A percentile compares a stretch with the other conserved stretches of the same genome.
These are phyloP conservation scores for Prietella phreatophila DNA, from an alignment of 2,113 vertebrate species.

Conservation along the genomic window DNA sequence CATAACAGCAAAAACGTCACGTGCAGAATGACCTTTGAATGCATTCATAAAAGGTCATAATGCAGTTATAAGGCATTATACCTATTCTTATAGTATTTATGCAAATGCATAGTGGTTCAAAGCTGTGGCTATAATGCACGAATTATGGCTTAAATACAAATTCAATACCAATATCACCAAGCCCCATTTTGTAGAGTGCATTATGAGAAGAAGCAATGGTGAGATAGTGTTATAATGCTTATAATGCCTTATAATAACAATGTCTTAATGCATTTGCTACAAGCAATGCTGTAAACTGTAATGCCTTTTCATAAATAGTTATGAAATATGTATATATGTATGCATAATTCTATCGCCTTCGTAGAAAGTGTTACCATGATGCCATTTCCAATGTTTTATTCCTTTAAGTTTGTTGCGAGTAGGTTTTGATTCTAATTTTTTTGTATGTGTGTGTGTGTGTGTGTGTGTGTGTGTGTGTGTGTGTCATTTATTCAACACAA, in stretches of 20 bases:
- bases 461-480: too few species aligned
- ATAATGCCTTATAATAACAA: background rate
- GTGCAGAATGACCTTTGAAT: background rate
- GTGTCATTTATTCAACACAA: background rate
- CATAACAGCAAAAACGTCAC: background rate
- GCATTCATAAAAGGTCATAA: background rate
- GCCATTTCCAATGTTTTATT: background rate
- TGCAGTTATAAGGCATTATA: background rate
- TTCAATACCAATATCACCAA: background rate
- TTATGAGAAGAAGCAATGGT: background rate
- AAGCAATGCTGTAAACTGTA: background rate
- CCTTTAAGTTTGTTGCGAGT: background rate
- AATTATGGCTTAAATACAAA: background rate
- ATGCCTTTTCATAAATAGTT: background rate
- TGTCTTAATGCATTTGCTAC: background rate
- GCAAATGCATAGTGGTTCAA: background rate
- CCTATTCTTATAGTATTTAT: background rate
- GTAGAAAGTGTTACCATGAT: too few species aligned
- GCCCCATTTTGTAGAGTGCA: background rate
- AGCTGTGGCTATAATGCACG: background rate
- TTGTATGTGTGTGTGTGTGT: too few species aligned
- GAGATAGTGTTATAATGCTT: background rate
- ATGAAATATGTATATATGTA: background rate
- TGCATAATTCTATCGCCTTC: background rate
- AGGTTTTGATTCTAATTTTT: background rate